phyloP scores from a whole-genome alignment of 2,113 vertebrate species.

The Lota lota region DNA sequence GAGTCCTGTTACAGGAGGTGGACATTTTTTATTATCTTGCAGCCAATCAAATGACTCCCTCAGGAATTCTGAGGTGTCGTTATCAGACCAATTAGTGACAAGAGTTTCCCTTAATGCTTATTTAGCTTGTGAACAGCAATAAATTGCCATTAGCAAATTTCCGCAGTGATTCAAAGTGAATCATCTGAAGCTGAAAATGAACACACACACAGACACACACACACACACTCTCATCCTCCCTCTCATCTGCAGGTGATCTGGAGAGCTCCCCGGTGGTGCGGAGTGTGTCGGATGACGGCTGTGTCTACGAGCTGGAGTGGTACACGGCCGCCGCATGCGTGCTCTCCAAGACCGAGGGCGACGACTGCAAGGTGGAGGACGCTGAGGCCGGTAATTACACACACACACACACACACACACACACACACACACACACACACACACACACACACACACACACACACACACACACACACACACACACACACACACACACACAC shows the following conservation, averaged over 20 bases:
- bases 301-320: conserved; percentile 88
- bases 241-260: conserved; percentile 77
- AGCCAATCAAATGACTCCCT: no score
- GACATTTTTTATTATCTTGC: no score
- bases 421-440: neutral
- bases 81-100: no score
- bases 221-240: neutral
- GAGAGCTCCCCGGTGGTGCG: conserved; percentile 85
- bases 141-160: no score
- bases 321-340: conserved; percentile 88
- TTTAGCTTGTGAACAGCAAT: no score
- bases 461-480: neutral
- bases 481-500: neutral
- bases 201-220: neutral
- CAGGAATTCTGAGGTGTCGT: no score
- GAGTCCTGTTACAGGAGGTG: no score
- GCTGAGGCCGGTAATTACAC: conserved; percentile 80
- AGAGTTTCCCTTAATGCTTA: neutral
- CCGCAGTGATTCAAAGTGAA: no score
- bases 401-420: neutral
- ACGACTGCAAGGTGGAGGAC: conserved; percentile 87
- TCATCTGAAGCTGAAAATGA: no score
- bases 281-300: conserved; percentile 56
- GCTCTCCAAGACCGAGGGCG: conserved; percentile 81
- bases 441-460: neutral